Conservation (phyloP, 2,797 vertebrate genomes). For the Florisuga fusca region DNA sequence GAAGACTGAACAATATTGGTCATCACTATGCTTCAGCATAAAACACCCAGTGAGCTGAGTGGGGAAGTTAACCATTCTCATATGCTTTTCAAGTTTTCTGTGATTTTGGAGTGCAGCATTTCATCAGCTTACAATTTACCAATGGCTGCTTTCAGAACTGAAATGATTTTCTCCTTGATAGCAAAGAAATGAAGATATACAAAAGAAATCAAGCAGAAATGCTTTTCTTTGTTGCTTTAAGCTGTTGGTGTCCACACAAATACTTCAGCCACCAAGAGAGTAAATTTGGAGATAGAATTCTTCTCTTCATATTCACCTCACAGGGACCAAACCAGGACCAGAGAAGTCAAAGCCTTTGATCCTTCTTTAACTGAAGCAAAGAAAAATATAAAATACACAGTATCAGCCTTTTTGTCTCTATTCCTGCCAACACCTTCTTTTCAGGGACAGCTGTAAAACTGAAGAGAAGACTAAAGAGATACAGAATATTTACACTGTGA, state of each 20-base stretch:
- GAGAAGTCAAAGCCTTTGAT: not conserved
- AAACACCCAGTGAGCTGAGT: not conserved
- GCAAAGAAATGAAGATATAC: not conserved
- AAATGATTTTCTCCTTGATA: not conserved
- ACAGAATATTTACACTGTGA: not conserved
- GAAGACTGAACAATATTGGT: not conserved
- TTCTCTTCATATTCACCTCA: not conserved
- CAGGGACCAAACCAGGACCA: not conserved
- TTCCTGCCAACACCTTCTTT: not conserved
- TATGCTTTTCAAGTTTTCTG: not conserved
- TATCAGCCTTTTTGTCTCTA: not conserved
- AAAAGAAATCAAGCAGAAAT: not conserved
- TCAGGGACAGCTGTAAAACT: not conserved
- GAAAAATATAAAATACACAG: not conserved
- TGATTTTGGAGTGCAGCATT: not conserved
- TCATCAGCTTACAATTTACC: not conserved
- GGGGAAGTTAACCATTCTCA: not conserved
- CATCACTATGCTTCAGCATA: not conserved
- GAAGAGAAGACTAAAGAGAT: not conserved
- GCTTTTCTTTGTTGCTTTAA: rapidly evolving
- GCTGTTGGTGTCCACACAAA: not conserved
- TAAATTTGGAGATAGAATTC: not conserved
- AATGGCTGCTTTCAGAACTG: not conserved
- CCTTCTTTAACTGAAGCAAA: not conserved
- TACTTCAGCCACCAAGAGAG: not conserved